Conservation (phyloP, 1,140 invertebrate species). For the Trichogramma pretiosum region DNA sequence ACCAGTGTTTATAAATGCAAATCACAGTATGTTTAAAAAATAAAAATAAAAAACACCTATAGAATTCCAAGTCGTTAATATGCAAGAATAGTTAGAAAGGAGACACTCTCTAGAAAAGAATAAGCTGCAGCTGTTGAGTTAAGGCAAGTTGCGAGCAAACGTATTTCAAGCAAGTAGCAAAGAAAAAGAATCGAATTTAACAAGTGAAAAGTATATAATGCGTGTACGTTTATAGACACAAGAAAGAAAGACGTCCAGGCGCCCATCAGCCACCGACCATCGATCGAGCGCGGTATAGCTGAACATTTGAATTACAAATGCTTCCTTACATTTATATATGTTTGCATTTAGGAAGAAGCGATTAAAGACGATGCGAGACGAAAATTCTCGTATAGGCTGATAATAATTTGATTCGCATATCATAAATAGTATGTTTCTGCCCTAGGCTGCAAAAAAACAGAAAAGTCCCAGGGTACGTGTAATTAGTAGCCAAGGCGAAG, state of each 20-base stretch:
- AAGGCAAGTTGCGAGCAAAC: background rate
- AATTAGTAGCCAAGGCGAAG: too few relatives aligned
- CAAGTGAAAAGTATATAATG: background rate
- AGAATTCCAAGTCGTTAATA: constrained; percentile 4
- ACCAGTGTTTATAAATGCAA: too few relatives aligned
- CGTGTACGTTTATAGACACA: background rate
- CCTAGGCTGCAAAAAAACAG: too few relatives aligned
- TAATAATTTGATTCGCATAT: too few relatives aligned
- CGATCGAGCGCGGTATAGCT: constrained; percentile 16
- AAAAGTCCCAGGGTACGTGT: too few relatives aligned
- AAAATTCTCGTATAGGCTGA: too few relatives aligned
- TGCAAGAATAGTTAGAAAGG: constrained; percentile 1
- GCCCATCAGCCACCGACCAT: background rate
- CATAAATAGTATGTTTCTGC: too few relatives aligned
- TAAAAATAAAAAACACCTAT: background rate
- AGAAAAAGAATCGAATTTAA: constrained; percentile 1
- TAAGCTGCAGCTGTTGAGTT: background rate
- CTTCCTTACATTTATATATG: too few relatives aligned
- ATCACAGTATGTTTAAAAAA: too few relatives aligned
- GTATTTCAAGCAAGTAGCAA: background rate
- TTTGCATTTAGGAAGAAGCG: too few relatives aligned
- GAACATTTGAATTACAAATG: constrained; percentile 21
- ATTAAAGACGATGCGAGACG: too few relatives aligned
- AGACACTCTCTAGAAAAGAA: background rate
- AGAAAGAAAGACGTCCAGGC: background rate